Conservation (phyloP, 2,888 invertebrate species). For the Agrotis exclamationis region DNA sequence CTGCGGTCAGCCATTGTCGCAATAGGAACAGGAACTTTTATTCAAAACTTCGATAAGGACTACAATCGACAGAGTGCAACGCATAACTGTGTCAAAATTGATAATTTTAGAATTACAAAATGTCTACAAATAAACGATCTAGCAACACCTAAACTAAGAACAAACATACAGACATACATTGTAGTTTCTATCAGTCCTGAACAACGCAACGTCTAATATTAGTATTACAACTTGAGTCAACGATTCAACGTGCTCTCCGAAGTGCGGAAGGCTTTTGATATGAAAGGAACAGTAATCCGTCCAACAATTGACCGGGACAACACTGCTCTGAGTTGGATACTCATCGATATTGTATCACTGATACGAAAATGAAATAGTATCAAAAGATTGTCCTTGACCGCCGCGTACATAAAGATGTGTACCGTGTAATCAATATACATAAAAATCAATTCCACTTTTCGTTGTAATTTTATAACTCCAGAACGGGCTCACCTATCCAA, state of each 20-base stretch:
- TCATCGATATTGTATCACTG: background rate
- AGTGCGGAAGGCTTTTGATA: slow-evolving; percentile 1
- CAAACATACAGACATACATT: background rate
- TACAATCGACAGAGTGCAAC: no score
- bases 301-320: slow-evolving; percentile 12
- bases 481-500: no score
- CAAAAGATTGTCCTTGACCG: background rate
- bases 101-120: background rate
- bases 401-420: no score
- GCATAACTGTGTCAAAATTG: no score
- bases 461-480: no score
- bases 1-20: no score
- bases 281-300: slow-evolving; percentile 9
- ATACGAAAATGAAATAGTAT: background rate
- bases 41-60: background rate
- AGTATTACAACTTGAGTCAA: background rate
- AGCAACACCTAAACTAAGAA: background rate
- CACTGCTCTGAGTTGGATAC: background rate
- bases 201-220: slow-evolving; percentile 10
- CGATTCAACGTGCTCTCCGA: background rate
- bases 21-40: no score
- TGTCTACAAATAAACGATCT: background rate
- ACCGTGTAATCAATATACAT: no score
- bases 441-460: no score
- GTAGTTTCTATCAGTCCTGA: background rate